phyloP scores from a whole-genome alignment of 1,140 invertebrate genomes.

The Pseudomyrmex flavicornis region DNA sequence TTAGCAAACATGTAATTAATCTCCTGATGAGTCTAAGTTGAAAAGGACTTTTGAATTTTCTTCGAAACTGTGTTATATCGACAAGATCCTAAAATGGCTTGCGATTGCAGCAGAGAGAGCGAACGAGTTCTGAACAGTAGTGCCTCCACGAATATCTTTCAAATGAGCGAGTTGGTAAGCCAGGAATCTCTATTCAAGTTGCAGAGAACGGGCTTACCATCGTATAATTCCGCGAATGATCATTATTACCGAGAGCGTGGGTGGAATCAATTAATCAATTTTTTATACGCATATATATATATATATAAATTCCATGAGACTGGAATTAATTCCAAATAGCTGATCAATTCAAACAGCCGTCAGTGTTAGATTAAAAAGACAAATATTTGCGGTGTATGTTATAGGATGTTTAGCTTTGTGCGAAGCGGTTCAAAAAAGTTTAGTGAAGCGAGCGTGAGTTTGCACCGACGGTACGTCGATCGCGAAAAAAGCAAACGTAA shows the following conservation, averaged over 20 bases:
- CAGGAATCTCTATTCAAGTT: constrained; percentile 34
- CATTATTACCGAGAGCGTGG: too few species aligned
- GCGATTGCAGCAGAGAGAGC: background rate
- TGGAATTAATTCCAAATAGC: background rate
- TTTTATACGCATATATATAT: background rate
- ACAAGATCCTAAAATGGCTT: background rate
- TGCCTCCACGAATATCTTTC: constrained; percentile 32
- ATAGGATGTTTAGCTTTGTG: background rate
- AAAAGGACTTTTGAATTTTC: background rate
- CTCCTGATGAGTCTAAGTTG: background rate
- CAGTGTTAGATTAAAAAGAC: background rate
- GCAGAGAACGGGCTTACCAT: constrained; percentile 42
- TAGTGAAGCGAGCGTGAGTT: constrained; percentile 11
- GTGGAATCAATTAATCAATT: background rate
- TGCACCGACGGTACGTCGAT: background rate
- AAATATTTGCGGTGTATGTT: background rate
- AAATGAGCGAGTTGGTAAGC: constrained; percentile 38
- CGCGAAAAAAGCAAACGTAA: background rate
- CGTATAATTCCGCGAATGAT: background rate
- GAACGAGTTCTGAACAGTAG: constrained; percentile 12
- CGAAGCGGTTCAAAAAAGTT: background rate
- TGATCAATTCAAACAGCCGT: constrained; percentile 9
- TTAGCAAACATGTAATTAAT: background rate
- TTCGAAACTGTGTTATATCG: constrained; percentile 23
- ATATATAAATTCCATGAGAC: background rate